phyloP scores from a whole-genome alignment of 2,113 vertebrate genomes.

The Hippocampus mohnikei region DNA sequence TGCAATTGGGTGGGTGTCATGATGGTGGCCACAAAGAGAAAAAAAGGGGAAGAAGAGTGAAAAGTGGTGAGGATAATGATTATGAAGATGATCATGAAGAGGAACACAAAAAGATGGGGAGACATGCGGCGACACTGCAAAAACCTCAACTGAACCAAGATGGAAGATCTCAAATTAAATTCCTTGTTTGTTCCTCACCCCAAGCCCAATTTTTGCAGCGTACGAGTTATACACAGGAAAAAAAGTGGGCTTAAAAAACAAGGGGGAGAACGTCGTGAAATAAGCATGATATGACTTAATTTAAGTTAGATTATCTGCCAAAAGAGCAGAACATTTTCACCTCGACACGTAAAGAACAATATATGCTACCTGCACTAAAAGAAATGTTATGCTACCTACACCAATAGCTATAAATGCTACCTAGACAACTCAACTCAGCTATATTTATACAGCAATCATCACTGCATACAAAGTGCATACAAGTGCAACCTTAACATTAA shows the following conservation, averaged over 20 bases:
- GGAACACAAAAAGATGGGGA: constrained; percentile 50
- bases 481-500: too few species aligned
- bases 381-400: too few species aligned
- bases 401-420: too few species aligned
- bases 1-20: constrained; percentile 52
- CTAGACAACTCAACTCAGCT: too few species aligned
- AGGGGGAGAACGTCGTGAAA: too few species aligned
- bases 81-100: constrained; percentile 27
- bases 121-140: constrained; percentile 36
- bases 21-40: constrained; percentile 48
- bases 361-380: too few species aligned
- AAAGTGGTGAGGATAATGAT: constrained; percentile 42
- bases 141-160: not conserved
- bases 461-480: too few species aligned
- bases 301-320: not conserved
- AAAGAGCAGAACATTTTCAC: not conserved
- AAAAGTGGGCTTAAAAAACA: not conserved
- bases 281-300: too few species aligned
- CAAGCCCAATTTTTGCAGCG: not conserved
- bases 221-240: not conserved
- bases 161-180: not conserved
- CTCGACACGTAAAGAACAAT: too few species aligned
- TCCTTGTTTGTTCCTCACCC: not conserved
- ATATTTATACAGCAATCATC: too few species aligned
- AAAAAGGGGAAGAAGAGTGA: constrained; percentile 44